Base-by-base conservation (phyloP, 2,888 invertebrate species). In the Taenaris catops region DNA sequence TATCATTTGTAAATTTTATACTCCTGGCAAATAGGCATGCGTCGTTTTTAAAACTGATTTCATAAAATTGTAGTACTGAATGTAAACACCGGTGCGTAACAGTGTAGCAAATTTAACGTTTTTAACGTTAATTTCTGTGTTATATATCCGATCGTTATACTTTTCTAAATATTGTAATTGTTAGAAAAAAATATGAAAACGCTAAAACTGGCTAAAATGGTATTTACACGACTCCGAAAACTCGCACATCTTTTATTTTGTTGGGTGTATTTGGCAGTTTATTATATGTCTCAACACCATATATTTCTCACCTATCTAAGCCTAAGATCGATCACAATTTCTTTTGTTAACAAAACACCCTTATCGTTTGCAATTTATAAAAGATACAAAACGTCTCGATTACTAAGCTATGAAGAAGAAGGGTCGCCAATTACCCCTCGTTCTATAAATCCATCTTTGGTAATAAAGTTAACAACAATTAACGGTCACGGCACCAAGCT, bases 371-470 rank as follows among this genome's bases (percentile, higher is more conserved):
- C 72, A 65, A 71, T 72, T 73, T 78, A 81, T 70, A 81, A 81
- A 83, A 80, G 69, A 75, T 81, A 81, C 72, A 80, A 81, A 81
- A 79, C 67, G 69, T 75, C 70, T 72, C 61, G 66, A 71, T 69
- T 64, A 74, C 70, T 72, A 78, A 71, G 73, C 75, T 78, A 79
- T 66, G 62, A 65, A 68, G 65, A 71, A 64, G 63, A 70, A 70
- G 70, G 72, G 69, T 55, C 61, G 63, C 55, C 59, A 53, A 58
- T 49, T 58, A 63, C 63, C 64, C n/a, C 62, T 66, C 57, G 61
- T 60, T 58, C 65, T 69, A 67, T 60, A 70, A 67, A 69, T 71
- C 71, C 75, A 73, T 83, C 83, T 83, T 84, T 84, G 83, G 84
- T 83, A 79, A 79, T 73, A 73, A 75, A 71, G 69, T 76, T 69